A percentile compares a stretch with the other conserved stretches of the same genome.
Evolutionary conservation across 1,140 invertebrate genomes (phyloP).

Genomic region (Maconellicoccus hirsutus): DNA sequence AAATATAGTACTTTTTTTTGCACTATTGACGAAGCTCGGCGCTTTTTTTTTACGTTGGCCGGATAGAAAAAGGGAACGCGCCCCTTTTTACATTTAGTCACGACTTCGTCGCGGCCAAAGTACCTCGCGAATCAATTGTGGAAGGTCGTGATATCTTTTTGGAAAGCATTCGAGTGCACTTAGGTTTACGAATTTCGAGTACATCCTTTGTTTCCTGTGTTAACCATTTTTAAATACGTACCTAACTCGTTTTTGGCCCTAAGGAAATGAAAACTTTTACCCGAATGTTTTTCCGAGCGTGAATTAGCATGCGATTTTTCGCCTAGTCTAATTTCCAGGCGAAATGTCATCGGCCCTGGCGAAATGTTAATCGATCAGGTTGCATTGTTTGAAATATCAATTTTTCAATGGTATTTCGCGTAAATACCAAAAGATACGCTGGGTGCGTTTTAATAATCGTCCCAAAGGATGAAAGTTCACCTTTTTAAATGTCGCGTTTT

Average conservation of each 20-base stretch:
- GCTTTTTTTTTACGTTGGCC: background rate
- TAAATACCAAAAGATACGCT: background rate
- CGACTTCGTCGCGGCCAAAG: background rate
- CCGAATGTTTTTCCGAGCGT: background rate
- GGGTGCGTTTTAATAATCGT: background rate
- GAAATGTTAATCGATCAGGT: background rate
- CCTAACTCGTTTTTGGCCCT: background rate
- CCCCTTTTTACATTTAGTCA: background rate
- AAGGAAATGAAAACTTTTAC: background rate
- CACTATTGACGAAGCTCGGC: constrained; percentile 1
- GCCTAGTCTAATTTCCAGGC: too few relatives aligned
- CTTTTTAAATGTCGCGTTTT: background rate
- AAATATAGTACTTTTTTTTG: background rate
- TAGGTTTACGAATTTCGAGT: constrained; percentile 2
- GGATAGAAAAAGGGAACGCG: too few relatives aligned
- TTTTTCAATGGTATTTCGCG: background rate
- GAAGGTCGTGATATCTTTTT: constrained; percentile 8
- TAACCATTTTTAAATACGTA: background rate
- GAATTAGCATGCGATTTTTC: background rate
- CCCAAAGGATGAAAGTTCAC: background rate
- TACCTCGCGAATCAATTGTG: constrained; percentile 7
- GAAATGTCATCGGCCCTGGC: background rate
- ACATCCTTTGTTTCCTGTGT: background rate
- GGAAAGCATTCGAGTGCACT: background rate
- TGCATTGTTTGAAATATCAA: background rate